phyloP scores from a whole-genome alignment of 2,797 vertebrate genomes.

The Neopelma chrysocephalum region DNA sequence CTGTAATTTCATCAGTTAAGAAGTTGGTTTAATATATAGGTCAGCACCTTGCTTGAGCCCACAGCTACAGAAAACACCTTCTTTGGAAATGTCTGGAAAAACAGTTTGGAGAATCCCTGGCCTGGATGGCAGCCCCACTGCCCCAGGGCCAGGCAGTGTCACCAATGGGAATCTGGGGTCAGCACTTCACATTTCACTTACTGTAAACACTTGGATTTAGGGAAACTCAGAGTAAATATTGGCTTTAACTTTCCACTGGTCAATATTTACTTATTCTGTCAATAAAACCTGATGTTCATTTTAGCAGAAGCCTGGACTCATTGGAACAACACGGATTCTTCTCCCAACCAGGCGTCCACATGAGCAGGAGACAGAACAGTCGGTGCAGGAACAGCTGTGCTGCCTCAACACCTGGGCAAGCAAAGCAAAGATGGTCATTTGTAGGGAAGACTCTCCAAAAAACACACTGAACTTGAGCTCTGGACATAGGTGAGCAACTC shows the following conservation, averaged over 20 bases:
- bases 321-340: not conserved
- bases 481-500: not conserved
- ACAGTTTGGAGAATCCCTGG: not conserved
- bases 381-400: not conserved
- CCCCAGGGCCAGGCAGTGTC: not conserved
- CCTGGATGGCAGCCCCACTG: not conserved
- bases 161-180: not conserved
- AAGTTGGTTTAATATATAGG: not conserved
- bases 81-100: not conserved
- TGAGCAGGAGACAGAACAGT: not conserved
- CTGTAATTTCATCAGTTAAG: not conserved
- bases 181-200: not conserved
- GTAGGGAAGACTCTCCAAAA: not conserved
- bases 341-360: not conserved
- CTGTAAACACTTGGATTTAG: slow-evolving; percentile 32
- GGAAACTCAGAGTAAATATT: slow-evolving; percentile 38
- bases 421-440: not conserved
- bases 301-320: not conserved
- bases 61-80: not conserved
- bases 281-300: slow-evolving; percentile 1
- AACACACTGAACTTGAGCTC: not conserved
- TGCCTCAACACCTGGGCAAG: not conserved
- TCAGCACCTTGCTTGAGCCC: not conserved
- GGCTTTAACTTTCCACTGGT: slow-evolving; percentile 26
- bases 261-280: slow-evolving; percentile 58